Evolutionary conservation across 2,113 vertebrate genomes (phyloP).

Genomic region (Oostethus manadensis): DNA sequence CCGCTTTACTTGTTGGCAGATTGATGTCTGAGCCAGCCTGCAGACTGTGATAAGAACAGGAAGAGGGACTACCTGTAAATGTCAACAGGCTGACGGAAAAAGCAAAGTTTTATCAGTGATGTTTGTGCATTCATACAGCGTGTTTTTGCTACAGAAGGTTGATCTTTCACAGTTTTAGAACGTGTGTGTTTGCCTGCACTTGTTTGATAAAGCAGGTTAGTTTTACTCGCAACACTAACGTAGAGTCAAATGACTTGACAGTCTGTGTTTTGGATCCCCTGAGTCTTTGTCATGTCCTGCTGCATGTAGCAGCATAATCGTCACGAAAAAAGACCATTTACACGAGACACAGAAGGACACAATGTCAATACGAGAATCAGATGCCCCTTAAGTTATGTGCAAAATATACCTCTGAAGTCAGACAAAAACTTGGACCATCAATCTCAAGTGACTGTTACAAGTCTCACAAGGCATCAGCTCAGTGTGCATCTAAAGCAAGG

Average conservation of each 20-base stretch:
- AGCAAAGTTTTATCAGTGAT: constrained; percentile 30
- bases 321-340: too few relatives aligned
- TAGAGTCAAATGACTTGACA: neutral
- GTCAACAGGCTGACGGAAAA: constrained; percentile 39
- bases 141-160: constrained; percentile 20
- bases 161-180: constrained; percentile 15
- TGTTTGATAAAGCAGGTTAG: constrained; percentile 10
- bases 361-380: too few relatives aligned
- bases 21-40: constrained; percentile 31
- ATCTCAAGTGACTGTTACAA: too few relatives aligned
- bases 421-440: too few relatives aligned
- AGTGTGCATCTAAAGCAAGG: too few relatives aligned
- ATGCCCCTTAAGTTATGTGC: too few relatives aligned
- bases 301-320: too few relatives aligned
- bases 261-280: neutral
- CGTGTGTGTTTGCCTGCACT: constrained; percentile 6
- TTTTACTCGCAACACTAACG: neutral
- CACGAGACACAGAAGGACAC: too few relatives aligned
- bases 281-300: too few relatives aligned
- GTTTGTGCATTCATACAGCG: constrained; percentile 2
- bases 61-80: constrained; percentile 45
- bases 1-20: constrained; percentile 10
- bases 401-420: too few relatives aligned
- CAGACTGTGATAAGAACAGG: constrained; percentile 26
- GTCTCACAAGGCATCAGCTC: too few relatives aligned